phyloP scores from a whole-genome alignment of 2,888 invertebrate species.

The Drosophila kuntzei region DNA sequence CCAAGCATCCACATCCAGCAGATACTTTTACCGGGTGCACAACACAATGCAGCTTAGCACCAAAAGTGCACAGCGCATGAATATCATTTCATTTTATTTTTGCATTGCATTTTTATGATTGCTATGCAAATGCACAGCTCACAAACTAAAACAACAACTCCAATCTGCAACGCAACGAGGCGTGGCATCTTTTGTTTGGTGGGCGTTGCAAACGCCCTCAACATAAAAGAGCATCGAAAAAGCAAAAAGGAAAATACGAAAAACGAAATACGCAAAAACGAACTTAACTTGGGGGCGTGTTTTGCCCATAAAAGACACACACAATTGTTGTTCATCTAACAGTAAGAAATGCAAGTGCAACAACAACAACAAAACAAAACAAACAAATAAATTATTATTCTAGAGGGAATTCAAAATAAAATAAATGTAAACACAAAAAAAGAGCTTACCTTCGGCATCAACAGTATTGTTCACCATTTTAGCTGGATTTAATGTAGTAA shows the following conservation, averaged over 20 bases:
- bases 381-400: neutral
- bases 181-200: conserved; percentile 67
- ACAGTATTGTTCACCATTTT: conserved; percentile 69
- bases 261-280: conserved; percentile 18
- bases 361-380: conserved; percentile 7
- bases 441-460: conserved; percentile 63
- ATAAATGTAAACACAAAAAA: neutral
- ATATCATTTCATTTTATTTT: conserved; percentile 48
- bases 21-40: conserved; percentile 56
- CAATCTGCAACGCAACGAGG: conserved; percentile 64
- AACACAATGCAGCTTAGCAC: conserved; percentile 46
- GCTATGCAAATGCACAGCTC: conserved; percentile 51
- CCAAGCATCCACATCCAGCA: too few species aligned
- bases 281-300: conserved; percentile 24
- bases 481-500: conserved; percentile 6
- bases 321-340: conserved; percentile 40
- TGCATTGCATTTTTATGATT: conserved; percentile 69
- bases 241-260: conserved; percentile 13
- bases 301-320: conserved; percentile 19
- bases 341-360: conserved; percentile 19
- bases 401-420: neutral
- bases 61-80: conserved; percentile 62
- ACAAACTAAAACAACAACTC: conserved; percentile 42
- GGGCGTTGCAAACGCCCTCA: conserved; percentile 26
- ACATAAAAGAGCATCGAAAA: conserved; percentile 45